Evolutionary conservation across 2,797 vertebrate genomes (phyloP).

Genomic region (Clarias laeviceps): DNA sequence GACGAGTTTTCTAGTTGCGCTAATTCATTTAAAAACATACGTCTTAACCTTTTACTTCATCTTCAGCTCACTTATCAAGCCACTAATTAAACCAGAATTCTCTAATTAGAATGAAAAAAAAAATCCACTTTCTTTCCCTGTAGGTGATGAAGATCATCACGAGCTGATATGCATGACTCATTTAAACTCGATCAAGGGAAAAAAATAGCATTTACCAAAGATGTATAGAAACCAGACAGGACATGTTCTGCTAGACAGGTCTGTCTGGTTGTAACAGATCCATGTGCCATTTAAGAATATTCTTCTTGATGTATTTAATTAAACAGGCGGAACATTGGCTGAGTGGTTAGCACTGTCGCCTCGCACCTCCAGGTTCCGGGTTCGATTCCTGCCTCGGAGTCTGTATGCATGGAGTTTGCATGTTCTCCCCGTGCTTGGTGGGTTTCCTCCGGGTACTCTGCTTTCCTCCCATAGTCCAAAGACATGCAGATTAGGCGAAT

Average conservation of each 20-base stretch:
- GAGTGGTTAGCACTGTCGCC: too few relatives aligned
- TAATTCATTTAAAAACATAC: neutral
- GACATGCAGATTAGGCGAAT: too few relatives aligned
- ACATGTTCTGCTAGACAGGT: neutral
- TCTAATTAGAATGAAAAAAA: conserved; percentile 37
- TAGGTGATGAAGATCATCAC: conserved; percentile 3
- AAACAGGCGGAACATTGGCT: too few relatives aligned
- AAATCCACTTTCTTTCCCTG: conserved; percentile 42
- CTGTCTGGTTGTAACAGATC: neutral
- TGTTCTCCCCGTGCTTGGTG: too few relatives aligned
- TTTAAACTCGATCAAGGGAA: conserved; percentile 29
- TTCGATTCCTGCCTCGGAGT: too few relatives aligned
- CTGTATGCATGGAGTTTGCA: too few relatives aligned
- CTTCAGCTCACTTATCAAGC: neutral
- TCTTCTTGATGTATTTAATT: neutral
- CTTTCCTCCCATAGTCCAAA: too few relatives aligned
- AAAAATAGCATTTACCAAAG: neutral
- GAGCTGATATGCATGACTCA: neutral
- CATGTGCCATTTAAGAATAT: neutral
- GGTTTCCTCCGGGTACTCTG: too few relatives aligned
- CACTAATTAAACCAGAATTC: neutral
- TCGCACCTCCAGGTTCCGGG: too few relatives aligned
- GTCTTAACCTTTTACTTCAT: neutral
- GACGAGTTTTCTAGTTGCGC: neutral
- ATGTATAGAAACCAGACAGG: neutral